phyloP scores from a whole-genome alignment of 2,888 invertebrate species.

The Euphydryas editha region DNA sequence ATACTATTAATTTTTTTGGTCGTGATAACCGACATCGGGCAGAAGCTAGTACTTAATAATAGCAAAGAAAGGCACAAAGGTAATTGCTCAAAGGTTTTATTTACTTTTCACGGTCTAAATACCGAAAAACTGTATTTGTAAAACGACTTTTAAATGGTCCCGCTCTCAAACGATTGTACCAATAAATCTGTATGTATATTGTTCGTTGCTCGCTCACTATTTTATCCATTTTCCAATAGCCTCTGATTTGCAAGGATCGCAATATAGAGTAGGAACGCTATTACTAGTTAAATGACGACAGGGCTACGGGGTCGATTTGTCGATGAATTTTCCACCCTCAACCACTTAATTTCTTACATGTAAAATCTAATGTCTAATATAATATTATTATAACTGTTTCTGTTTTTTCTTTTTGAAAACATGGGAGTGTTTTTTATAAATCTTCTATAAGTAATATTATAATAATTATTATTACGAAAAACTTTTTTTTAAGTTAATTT shows the following conservation, averaged over 20 bases:
- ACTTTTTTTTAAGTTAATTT: not conserved
- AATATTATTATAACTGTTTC: not conserved
- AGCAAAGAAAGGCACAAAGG: not conserved
- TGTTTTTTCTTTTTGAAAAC: not conserved
- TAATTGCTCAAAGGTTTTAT: constrained; percentile 1
- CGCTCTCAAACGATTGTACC: not conserved
- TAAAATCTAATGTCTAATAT: not conserved
- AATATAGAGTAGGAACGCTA: constrained; percentile 13
- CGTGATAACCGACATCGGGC: no score
- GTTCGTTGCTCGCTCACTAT: constrained; percentile 4
- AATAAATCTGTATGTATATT: constrained; percentile 6
- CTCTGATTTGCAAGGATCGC: constrained; percentile 11
- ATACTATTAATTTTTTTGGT: no score
- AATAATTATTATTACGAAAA: not conserved
- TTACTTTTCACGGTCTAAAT: constrained; percentile 2
- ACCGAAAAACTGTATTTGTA: constrained; percentile 8
- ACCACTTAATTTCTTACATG: constrained; percentile 17
- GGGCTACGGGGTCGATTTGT: constrained; percentile 34
- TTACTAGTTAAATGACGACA: constrained; percentile 18
- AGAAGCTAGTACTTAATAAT: not conserved
- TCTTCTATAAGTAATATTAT: not conserved
- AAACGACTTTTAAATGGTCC: not conserved
- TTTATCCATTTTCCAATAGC: constrained; percentile 15
- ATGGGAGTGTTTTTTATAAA: not conserved
- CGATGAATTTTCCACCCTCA: constrained; percentile 19